These are phyloP conservation scores for Sciurus vulgaris DNA, from an alignment of 2,797 vertebrate genomes.

Conservation along the genomic window DNA sequence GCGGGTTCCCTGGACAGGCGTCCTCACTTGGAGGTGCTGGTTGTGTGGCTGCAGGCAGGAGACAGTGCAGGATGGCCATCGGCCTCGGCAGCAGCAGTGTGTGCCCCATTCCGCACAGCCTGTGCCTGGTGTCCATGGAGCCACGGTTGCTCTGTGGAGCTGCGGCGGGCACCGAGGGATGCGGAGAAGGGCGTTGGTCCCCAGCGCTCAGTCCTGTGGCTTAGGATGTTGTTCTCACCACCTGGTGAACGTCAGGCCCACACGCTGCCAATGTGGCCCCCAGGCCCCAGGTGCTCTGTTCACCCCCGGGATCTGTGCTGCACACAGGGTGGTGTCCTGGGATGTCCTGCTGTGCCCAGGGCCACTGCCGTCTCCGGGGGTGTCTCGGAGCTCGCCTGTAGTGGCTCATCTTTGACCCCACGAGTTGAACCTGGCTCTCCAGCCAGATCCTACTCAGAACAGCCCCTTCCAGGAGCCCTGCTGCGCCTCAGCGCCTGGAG, in stretches of 20 bases:
- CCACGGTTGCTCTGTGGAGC: too few species aligned
- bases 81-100: too few species aligned
- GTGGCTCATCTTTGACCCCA: too few species aligned
- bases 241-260: neutral
- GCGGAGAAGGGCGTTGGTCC: accelerated
- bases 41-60: too few species aligned
- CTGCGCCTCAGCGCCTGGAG: too few species aligned
- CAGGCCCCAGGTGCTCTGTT: neutral
- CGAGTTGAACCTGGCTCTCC: too few species aligned
- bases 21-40: neutral
- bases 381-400: too few species aligned
- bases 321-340: neutral
- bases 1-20: neutral
- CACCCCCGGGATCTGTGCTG: neutral
- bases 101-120: neutral
- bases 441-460: too few species aligned
- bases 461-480: too few species aligned
- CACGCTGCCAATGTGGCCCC: neutral
- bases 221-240: neutral
- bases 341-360: neutral
- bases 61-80: neutral
- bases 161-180: too few species aligned
- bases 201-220: neutral
- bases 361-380: too few species aligned
- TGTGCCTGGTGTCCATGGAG: too few species aligned